Percentiles rank a stretch among this genome's conserved stretches.
Evolutionary conservation across 2,113 vertebrate genomes (phyloP).

Genomic region (Chitala chitala): DNA sequence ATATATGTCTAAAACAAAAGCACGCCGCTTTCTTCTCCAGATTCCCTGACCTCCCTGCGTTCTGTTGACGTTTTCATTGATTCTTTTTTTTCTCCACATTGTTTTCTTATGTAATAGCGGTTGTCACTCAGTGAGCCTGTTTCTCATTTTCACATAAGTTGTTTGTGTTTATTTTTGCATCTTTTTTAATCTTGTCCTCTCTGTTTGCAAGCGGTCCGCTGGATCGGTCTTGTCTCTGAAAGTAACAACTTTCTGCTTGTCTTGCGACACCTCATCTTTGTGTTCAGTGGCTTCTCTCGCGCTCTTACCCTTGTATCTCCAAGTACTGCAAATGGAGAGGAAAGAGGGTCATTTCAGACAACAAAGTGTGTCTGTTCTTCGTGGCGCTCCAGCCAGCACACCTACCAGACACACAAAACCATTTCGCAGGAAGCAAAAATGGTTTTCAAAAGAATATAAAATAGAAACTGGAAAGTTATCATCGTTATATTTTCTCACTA

Average conservation of each 20-base stretch:
- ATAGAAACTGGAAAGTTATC: no score
- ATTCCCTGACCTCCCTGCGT: neutral
- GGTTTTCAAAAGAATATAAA: no score
- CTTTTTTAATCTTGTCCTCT: conserved; percentile 42
- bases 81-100: neutral
- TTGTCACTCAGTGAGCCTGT: conserved; percentile 24
- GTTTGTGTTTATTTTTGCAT: conserved; percentile 38
- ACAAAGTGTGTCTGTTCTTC: no score
- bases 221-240: conserved; percentile 51
- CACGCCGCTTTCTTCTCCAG: no score
- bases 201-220: conserved; percentile 53
- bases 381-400: no score
- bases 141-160: conserved; percentile 39
- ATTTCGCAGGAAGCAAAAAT: no score
- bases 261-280: conserved; percentile 14
- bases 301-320: no score
- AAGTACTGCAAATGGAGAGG: no score
- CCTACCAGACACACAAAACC: no score
- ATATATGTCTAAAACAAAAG: no score
- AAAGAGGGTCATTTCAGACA: no score
- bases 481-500: no score
- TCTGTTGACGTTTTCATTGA: neutral
- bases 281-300: neutral
- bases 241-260: conserved; percentile 49
- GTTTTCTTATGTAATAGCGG: neutral